These are phyloP conservation scores for Holothuria leucospilota DNA, from an alignment of 53 echinoderm and acorn worm genomes.

Conservation along the genomic window DNA sequence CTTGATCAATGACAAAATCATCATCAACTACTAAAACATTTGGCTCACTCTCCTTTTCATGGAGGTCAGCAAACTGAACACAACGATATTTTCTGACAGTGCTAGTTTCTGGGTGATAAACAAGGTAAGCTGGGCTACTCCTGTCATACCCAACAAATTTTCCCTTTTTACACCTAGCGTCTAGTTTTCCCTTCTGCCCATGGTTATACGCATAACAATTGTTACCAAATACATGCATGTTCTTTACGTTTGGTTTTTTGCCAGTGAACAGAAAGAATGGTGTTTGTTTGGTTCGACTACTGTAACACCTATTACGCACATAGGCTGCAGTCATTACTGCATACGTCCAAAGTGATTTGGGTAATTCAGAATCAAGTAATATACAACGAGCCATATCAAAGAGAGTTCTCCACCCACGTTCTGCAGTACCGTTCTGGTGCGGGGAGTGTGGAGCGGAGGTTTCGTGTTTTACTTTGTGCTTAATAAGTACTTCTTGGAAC, in stretches of 20 bases:
- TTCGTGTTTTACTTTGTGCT: conserved; percentile 50
- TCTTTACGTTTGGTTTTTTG: conserved; percentile 33
- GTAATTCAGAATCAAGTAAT: conserved; percentile 36
- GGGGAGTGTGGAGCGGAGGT: conserved; percentile 58
- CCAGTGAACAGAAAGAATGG: conserved; percentile 43
- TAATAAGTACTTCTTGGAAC: conserved; percentile 36
- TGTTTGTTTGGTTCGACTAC: not conserved
- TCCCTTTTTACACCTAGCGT: conserved; percentile 35
- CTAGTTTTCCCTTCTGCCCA: conserved; percentile 43
- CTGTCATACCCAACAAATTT: conserved; percentile 54
- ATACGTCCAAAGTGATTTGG: conserved; percentile 58
- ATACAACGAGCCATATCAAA: conserved; percentile 64
- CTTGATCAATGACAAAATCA: conserved; percentile 22
- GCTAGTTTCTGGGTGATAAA: conserved; percentile 43
- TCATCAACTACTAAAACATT: conserved; percentile 14
- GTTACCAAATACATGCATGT: too few species aligned
- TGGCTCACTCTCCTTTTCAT: not conserved
- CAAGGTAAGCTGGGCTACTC: conserved; percentile 56
- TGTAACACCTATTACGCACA: conserved; percentile 60
- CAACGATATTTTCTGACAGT: conserved; percentile 37
- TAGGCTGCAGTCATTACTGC: conserved; percentile 48
- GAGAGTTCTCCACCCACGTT: conserved; percentile 56
- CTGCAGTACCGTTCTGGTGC: conserved; percentile 62
- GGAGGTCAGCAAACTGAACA: conserved; percentile 19
- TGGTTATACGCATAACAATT: conserved; percentile 55